Base-by-base conservation (phyloP, 2,888 invertebrate species). In the Polymixis lichenea region DNA sequence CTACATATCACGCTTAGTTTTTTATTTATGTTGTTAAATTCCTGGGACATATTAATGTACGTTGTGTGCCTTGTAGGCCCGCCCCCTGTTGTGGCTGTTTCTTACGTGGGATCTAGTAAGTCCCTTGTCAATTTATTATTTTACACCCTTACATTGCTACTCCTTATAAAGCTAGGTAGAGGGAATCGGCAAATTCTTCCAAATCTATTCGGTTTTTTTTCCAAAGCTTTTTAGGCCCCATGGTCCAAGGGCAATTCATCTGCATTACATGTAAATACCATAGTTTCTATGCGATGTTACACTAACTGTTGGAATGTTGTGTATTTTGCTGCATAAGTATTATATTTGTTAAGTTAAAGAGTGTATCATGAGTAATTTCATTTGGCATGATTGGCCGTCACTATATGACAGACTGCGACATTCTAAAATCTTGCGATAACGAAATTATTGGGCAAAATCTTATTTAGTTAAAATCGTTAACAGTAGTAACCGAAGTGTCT, bases 41-140 rank as follows among this genome's bases (percentile, higher is more conserved):
- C 86, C 89, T 88, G 85, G 92, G 92, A 91, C 93, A 91, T 93
- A 91, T 93, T 92, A 93, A 93, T 90, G 88, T 92, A 87, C 94
- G 88, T 95, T 95, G 90, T 96, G 92, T 95, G 94, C 94, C 93
- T 94, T 94, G 87, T 96, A 96, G 96, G 95, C 93, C 90, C 93
- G 91, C 79, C 96, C 96, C 94, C 94, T 96, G 95, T 96, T 95
- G 95, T 96, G 96, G 96, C 96, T 95, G 96, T 95, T 96, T 94
- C 96, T 96, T 91, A 96, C 96, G 89, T 96, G 96, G 96, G 96
- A 96, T 95, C 93, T 96, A 90, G 96, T 96, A 96, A 96, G 96
- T 96, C 93, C 95, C 96, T 90, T 82, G 85, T 89, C 78, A 89
- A 88, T 90, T 91, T 90, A 90, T 91, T 90, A 88, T 90, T 92